Evolutionary conservation across 2,888 invertebrate genomes (phyloP), one percentile per base, ranked within the genome.

Genomic region (Heteromyza rotundicornis): DNA sequence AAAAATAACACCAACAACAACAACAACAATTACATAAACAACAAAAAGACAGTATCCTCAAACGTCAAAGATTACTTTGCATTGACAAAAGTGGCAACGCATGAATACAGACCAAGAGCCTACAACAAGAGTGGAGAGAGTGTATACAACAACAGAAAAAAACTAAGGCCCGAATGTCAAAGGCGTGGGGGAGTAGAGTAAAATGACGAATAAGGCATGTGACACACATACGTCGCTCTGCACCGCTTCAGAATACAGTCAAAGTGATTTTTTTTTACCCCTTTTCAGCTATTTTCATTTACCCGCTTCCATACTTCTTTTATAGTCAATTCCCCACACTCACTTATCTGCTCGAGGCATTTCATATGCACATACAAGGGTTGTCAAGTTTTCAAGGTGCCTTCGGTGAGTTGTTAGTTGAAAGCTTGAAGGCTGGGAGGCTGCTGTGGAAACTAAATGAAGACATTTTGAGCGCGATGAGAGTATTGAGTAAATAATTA

Each of bases 1-100:
- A 50, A 36, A 19, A 51, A 20, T n/a, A 47, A 16, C 16, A 57
- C 17, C 27, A 17, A 55, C 40, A 49, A 49, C 57, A 63, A 57
- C 64, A 66, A 63, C 61, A 59, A 62, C 61, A 64, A 67, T 64
- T 16, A 12, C 14, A 62, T 67, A 55, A 62, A 47, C 56, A 64
- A 64, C 65, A 32, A 20, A 2, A 49, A 19, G 16, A 56, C 20
- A 47, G 24, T 5, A 57, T 36, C 36, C 35, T 54, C n/a, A 56
- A 3, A 27, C 32, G 57, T 60, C 66, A 59, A 49, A 32, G 57
- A n/a, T n/a, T n/a, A 50, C 27, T 16, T 40, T 23, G 27, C 40
- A 14, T 60, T 27, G 56, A 52, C 49, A 23, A 60, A 50, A 57
- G 5, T 57, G 60, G 59, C 64, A 65, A 66, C 61, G 63, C 40